These are phyloP conservation scores for Cochlearius cochlearius DNA, from an alignment of 2,113 vertebrate species.

Conservation along the genomic window DNA sequence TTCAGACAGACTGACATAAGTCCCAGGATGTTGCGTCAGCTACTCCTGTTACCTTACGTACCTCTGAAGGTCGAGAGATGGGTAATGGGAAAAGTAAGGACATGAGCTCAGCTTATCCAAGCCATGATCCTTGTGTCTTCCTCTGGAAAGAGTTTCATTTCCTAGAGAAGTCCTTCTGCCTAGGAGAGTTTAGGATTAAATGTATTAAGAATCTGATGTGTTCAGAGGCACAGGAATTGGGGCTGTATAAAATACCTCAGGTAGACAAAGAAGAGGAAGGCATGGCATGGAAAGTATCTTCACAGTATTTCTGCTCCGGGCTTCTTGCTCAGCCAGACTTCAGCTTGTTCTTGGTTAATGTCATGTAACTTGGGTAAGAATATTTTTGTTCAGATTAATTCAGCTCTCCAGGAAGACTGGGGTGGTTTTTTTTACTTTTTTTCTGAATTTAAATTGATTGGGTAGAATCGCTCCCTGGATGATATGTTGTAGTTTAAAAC, in stretches of 20 bases:
- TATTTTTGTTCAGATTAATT: neutral
- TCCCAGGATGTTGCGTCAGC: neutral
- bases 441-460: neutral
- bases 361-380: neutral
- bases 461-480: neutral
- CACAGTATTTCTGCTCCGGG: neutral
- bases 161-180: neutral
- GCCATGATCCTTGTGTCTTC: neutral
- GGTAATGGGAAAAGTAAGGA: neutral
- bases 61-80: neutral
- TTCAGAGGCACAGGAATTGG: neutral
- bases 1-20: neutral
- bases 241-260: neutral
- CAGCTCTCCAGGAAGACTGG: neutral
- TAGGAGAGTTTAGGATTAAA: neutral
- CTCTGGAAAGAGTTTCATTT: neutral
- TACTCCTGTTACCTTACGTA: fast-evolving
- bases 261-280: neutral
- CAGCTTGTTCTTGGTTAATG: neutral
- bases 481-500: neutral
- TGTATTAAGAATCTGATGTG: too few relatives aligned
- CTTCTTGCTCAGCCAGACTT: neutral
- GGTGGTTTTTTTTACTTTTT: neutral
- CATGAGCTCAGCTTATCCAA: neutral
- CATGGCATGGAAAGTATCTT: neutral